Conservation (phyloP, 2,797 vertebrate species). For the Anguilla obscura region DNA sequence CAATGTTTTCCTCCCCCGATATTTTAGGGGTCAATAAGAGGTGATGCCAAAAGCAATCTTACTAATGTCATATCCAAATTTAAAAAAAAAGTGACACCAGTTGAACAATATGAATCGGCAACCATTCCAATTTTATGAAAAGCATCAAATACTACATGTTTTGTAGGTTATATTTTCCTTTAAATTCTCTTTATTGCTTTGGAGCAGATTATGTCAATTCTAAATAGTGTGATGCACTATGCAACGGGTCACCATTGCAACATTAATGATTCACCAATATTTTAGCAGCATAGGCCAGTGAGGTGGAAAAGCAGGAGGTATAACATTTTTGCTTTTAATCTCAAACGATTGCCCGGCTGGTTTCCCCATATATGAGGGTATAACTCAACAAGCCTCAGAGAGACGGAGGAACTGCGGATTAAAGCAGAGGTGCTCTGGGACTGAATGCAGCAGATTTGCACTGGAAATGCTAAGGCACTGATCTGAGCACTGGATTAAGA, state of each 20-base stretch:
- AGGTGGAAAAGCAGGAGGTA: background rate
- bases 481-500: conserved; percentile 32
- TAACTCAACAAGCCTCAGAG: background rate
- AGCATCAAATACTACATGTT: background rate
- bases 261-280: background rate
- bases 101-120: too few relatives aligned
- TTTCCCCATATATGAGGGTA: background rate
- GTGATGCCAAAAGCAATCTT: background rate
- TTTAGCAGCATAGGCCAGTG: background rate
- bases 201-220: background rate
- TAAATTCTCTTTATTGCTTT: background rate
- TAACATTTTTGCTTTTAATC: background rate
- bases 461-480: conserved; percentile 28
- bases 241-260: background rate
- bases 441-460: conserved; percentile 38
- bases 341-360: background rate
- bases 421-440: conserved; percentile 47
- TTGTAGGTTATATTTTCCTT: background rate
- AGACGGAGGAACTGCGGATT: background rate
- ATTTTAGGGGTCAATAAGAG: background rate
- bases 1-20: background rate
- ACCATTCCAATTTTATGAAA: background rate
- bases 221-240: background rate
- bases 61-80: background rate
- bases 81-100: background rate